Base-by-base conservation (phyloP, 2,797 vertebrate species). In the Spea hammondii region DNA sequence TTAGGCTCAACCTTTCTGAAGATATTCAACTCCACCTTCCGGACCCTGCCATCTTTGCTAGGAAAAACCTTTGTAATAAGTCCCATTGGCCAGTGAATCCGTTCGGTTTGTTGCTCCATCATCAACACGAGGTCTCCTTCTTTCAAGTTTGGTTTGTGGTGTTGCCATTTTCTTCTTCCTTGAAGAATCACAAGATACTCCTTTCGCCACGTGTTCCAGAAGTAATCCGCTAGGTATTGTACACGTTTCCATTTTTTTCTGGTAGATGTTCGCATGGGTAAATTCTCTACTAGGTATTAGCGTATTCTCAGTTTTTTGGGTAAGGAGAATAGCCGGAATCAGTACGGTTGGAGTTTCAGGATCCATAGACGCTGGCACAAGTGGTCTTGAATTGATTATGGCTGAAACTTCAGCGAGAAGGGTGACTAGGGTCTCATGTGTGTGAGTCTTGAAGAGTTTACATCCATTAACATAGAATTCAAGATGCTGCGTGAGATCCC, bases 391-490 rank as follows among this genome's bases (percentile, higher is more conserved):
- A 50, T 14, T 49, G 11, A 49, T 32, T 32, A 32, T 32, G 32
- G 32, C 32, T 32, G 32, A 32, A 32, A 3, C 32, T 32, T 32
- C 32, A 32, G 32, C 32, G 3, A 32, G 32, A 32, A 32, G 32
- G 32, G 32, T 32, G 32, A 32, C 32, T 32, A 32, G 32, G 32
- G 32, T 32, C 32, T 32, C 32, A 32, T 32, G 32, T 32, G 32
- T 32, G 32, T 64, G 60, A 64, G 60, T 4, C 60, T 64, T 64
- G 60, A 64, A n/a, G n/a, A 64, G 14, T 64, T 68, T 50, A 50
- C 8, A n/a, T 48, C 45, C 66, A 49, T 48, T 6, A 68, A n/a
- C 66, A 68, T 68, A 68, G n/a, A 69, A 48, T 69, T 48, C n/a
- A 53, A 69, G 6, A 69, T 69, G 13, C n/a, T 69, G 48, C n/a